Percentiles rank a stretch among this genome's conserved stretches.
These are phyloP conservation scores for Thamnophis sirtalis DNA, from an alignment of 2,113 vertebrate species.

Conservation along the genomic window DNA sequence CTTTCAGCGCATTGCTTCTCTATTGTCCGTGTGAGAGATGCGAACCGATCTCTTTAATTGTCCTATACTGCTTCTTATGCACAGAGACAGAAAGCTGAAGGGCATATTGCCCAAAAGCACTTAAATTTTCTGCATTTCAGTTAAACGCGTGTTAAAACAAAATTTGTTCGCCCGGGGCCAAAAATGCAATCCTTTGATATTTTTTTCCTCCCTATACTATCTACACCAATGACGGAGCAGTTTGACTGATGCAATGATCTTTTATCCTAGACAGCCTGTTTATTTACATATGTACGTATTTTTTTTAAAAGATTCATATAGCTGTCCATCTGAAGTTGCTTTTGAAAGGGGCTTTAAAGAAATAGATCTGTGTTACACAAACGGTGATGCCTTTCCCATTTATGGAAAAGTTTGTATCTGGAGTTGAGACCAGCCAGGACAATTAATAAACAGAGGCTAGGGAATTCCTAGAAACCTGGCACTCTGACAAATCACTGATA, in stretches of 20 bases:
- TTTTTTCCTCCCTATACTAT: background rate
- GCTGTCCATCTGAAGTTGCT: background rate
- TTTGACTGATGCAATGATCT: background rate
- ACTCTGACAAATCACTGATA: no score
- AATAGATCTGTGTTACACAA: background rate
- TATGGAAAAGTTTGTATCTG: background rate
- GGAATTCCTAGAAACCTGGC: background rate
- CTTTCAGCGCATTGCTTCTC: slow-evolving; percentile 46
- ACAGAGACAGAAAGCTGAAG: background rate
- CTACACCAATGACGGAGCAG: background rate
- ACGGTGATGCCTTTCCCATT: background rate
- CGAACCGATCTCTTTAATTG: background rate
- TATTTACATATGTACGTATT: background rate
- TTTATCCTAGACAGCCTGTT: background rate
- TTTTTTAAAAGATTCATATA: background rate
- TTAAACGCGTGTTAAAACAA: background rate
- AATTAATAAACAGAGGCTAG: background rate
- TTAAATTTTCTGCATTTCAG: background rate
- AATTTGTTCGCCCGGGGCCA: background rate
- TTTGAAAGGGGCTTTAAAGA: background rate
- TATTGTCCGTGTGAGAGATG: background rate
- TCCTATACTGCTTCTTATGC: background rate
- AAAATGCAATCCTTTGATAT: background rate
- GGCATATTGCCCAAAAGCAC: background rate
- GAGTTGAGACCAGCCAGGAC: background rate